Percentiles rank a stretch among this genome's conserved stretches.
phyloP scores from a whole-genome alignment of 1,140 invertebrate species.

The Hermatobates lingyangjiaoensis region DNA sequence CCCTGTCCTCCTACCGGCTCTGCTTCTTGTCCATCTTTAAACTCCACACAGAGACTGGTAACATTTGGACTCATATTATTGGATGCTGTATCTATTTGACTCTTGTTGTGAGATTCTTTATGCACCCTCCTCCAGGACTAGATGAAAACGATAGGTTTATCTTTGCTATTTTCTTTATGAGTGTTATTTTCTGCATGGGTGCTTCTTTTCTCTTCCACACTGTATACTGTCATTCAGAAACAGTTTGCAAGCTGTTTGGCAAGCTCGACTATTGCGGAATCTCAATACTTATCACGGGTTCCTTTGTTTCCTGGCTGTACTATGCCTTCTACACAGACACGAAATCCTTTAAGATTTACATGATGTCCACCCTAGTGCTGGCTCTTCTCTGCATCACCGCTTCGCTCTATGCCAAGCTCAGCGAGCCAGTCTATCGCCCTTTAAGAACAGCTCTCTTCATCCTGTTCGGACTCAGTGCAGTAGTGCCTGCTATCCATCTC shows the following conservation, averaged over 20 bases:
- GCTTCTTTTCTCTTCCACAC: slow-evolving; percentile 96
- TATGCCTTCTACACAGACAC: slow-evolving; percentile 96
- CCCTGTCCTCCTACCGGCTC: slow-evolving; percentile 79
- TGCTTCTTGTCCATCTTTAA: slow-evolving; percentile 96
- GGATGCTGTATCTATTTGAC: slow-evolving; percentile 59
- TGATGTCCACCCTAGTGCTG: too few relatives aligned
- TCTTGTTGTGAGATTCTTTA: slow-evolving; percentile 64
- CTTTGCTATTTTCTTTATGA: slow-evolving; percentile 88
- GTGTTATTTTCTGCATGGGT: slow-evolving; percentile 91
- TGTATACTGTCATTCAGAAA: slow-evolving; percentile 91
- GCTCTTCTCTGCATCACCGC: too few relatives aligned
- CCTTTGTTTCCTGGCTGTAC: slow-evolving; percentile 96
- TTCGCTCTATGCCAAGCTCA: too few relatives aligned
- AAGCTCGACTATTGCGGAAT: slow-evolving; percentile 95
- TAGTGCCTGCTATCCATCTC: too few relatives aligned
- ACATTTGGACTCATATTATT: slow-evolving; percentile 91
- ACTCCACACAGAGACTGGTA: slow-evolving; percentile 82
- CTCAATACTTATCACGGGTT: slow-evolving; percentile 91
- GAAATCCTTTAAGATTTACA: too few relatives aligned
- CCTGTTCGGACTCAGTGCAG: too few relatives aligned
- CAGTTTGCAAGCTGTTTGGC: slow-evolving; percentile 63
- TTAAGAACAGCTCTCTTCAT: too few relatives aligned
- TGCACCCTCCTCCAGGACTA: slow-evolving; percentile 49
- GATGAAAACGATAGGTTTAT: slow-evolving; percentile 79
- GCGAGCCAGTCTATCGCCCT: too few relatives aligned